Evolutionary conservation across 1,140 invertebrate genomes (phyloP).

Genomic region (Platyscapa corneri): DNA sequence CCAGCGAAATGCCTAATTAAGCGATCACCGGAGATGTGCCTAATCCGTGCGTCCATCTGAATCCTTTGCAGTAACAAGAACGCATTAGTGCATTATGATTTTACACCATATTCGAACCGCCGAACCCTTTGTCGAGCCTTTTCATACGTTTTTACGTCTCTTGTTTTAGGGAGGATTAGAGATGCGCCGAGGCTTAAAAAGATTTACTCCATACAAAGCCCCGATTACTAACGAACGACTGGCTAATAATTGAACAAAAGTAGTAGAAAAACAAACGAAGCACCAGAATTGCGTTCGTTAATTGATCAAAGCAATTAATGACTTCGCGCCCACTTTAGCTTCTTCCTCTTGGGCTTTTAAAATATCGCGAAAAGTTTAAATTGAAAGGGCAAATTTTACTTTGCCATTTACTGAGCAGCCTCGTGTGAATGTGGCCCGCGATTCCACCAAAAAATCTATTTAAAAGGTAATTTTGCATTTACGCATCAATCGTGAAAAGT

Average conservation of each 20-base stretch:
- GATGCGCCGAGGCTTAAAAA: background rate
- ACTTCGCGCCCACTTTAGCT: background rate
- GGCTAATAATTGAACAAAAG: background rate
- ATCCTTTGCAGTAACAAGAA: background rate
- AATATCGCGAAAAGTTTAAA: no score
- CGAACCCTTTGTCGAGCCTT: background rate
- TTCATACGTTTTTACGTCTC: background rate
- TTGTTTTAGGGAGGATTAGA: background rate
- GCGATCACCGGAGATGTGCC: background rate
- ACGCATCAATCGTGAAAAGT: no score
- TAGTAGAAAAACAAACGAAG: background rate
- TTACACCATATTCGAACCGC: background rate
- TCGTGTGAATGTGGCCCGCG: background rate
- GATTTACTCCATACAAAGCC: background rate
- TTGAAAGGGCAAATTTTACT: background rate
- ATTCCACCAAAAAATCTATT: no score
- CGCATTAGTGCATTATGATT: background rate
- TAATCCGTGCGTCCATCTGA: slow-evolving; percentile 3
- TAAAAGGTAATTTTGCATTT: no score
- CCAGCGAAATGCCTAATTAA: no score
- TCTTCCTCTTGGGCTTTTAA: no score
- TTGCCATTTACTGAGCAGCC: background rate
- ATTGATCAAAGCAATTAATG: background rate
- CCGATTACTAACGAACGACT: background rate
- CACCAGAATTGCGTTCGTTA: background rate